A percentile compares a stretch with the other conserved stretches of the same genome.
Conservation (phyloP, 1,140 invertebrate genomes). For the Drosophila virilis region DNA sequence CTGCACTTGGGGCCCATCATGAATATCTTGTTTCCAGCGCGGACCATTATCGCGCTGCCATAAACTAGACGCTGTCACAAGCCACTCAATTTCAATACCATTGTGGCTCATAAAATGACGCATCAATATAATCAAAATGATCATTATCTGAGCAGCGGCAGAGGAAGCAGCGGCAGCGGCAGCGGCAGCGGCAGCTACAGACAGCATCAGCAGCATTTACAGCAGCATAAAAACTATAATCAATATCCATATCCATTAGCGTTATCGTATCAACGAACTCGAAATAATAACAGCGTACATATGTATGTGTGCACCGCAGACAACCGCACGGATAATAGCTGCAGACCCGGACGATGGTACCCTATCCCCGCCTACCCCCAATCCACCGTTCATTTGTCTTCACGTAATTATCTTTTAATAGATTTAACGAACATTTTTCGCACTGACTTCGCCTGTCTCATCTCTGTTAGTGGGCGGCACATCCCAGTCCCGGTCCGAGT, state of each 20-base stretch:
- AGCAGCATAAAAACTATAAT: constrained; percentile 78
- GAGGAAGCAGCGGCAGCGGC: too few relatives aligned
- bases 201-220: constrained; percentile 29
- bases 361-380: neutral
- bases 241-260: constrained; percentile 83
- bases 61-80: constrained; percentile 74
- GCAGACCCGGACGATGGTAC: neutral
- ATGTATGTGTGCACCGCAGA: constrained; percentile 36
- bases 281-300: constrained; percentile 68
- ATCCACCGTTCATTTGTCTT: constrained; percentile 71
- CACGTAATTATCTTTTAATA: constrained; percentile 83
- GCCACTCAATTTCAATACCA: constrained; percentile 81
- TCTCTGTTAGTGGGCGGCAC: constrained; percentile 11
- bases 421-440: constrained; percentile 82
- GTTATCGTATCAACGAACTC: constrained; percentile 80
- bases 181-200: too few relatives aligned
- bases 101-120: constrained; percentile 80
- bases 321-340: constrained; percentile 42
- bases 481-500: neutral
- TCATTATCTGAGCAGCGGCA: constrained; percentile 56
- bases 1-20: constrained; percentile 20
- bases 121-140: constrained; percentile 83
- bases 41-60: constrained; percentile 54
- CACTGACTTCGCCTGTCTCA: constrained; percentile 70
- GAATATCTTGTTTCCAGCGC: constrained; percentile 43